These are phyloP conservation scores for Chamaea fasciata DNA, from an alignment of 2,113 vertebrate species.

Conservation along the genomic window DNA sequence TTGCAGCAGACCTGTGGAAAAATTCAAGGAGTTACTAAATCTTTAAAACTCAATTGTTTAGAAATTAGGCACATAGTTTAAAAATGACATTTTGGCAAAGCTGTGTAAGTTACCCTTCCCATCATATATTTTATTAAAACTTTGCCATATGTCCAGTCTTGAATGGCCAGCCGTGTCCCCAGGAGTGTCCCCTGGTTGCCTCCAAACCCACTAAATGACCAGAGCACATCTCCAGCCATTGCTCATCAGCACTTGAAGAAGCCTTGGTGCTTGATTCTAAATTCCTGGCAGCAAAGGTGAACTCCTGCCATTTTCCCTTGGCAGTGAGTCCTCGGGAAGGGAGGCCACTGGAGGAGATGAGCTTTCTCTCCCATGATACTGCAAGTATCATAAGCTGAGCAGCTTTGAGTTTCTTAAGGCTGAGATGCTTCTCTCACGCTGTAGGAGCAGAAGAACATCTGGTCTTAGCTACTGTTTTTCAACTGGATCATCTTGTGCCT, in stretches of 20 bases:
- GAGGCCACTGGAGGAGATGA: background rate
- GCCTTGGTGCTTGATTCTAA: background rate
- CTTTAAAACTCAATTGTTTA: slow-evolving; percentile 47
- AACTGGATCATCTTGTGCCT: slow-evolving; percentile 61
- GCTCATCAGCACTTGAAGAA: background rate
- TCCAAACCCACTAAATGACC: background rate
- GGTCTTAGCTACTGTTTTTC: slow-evolving; percentile 71
- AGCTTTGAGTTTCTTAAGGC: slow-evolving; percentile 2
- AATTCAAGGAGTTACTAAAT: slow-evolving; percentile 37
- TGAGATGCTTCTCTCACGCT: slow-evolving; percentile 57
- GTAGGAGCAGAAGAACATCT: slow-evolving; percentile 58
- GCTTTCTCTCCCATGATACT: slow-evolving; percentile 7
- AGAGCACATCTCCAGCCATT: background rate
- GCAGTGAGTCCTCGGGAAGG: background rate
- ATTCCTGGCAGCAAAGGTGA: background rate
- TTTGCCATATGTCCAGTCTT: background rate
- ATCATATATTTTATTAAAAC: background rate
- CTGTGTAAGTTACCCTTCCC: background rate
- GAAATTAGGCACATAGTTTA: slow-evolving; percentile 7
- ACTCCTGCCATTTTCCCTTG: background rate
- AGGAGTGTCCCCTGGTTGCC: background rate
- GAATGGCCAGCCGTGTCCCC: background rate
- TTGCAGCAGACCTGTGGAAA: slow-evolving; percentile 43
- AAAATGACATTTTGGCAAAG: slow-evolving; percentile 16
- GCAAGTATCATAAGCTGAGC: background rate